Base-by-base conservation (phyloP, 2,888 invertebrate genomes). In the Heliconius ismenius region DNA sequence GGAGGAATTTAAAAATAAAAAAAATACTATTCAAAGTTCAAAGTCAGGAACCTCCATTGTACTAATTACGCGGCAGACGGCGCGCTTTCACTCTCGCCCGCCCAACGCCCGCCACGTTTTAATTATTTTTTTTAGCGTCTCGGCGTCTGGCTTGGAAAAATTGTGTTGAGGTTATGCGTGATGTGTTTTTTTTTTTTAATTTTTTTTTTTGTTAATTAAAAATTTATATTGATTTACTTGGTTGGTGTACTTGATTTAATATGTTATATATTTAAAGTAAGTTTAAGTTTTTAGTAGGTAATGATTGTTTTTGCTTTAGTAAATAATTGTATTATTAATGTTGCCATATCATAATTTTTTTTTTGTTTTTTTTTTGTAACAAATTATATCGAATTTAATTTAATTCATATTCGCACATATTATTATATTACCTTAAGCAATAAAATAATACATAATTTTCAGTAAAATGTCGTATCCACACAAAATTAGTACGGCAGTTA, bases 41-140 rank as follows among this genome's bases (percentile, higher is more conserved):
- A 94, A 94, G 94, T 93, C 94, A 88, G 93, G 92, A 91, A 92
- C 92, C 89, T 92, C 93, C 93, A 93, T 93, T 93, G 93, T 93
- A 88, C 93, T 94, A 94, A 94, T 94, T 94, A 93, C 94, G 93
- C 88, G 91, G 84, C 91, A 93, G 94, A 93, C 93, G 92, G 93
- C 93, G 92, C 85, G 93, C 93, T 94, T 92, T 93, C 93, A 86
- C 93, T 93, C 89, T 94, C 93, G 88, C 86, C 70, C 76, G 75
- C 75, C 75, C 75, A 70, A 54, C 76, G 76, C 76, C 49, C 91
- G 92, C 90, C 90, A 88, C 89, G 91, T 92, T 93, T 94, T 93
- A 93, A 94, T 93, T 94, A 91, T 93, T 94, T 94, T 93, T 49
- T 94, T 94, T 92, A 92, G 90, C 94, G 94, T 94, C 94, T 92